These are phyloP conservation scores for Bicyclus anynana DNA, from an alignment of 1,140 invertebrate species.

Conservation along the genomic window DNA sequence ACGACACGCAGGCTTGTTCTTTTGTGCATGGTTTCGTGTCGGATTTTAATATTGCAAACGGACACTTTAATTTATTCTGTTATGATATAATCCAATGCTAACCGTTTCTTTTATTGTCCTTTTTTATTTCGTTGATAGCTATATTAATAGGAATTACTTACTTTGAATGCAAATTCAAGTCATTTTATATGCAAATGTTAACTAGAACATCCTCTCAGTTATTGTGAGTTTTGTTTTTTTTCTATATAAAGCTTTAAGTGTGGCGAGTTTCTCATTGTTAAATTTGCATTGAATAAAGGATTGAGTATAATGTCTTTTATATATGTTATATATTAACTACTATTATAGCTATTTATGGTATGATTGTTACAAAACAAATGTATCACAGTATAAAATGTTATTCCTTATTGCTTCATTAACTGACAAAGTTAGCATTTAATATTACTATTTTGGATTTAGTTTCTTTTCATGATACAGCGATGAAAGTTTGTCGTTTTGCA, in stretches of 20 bases:
- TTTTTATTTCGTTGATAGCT: conserved; percentile 4
- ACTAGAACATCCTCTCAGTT: background rate
- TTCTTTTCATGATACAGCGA: too few species aligned
- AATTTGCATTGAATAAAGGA: background rate
- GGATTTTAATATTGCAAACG: conserved; percentile 42
- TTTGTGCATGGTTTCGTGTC: conserved; percentile 53
- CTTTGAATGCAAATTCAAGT: conserved; percentile 14
- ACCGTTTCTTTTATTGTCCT: conserved; percentile 13
- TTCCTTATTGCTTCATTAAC: too few species aligned
- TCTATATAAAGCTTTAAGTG: background rate
- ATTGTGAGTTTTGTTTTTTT: background rate
- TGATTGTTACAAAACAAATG: background rate
- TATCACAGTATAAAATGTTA: too few species aligned
- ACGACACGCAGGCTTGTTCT: conserved; percentile 46
- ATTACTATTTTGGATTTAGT: too few species aligned
- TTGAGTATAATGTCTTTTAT: background rate
- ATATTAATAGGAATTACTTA: conserved; percentile 9
- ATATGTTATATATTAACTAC: background rate
- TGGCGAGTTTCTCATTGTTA: background rate
- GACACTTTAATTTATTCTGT: conserved; percentile 31
- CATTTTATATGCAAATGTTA: conserved; percentile 13
- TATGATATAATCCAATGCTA: conserved; percentile 23
- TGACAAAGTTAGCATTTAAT: too few species aligned
- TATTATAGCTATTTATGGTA: background rate
- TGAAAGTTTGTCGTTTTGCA: too few species aligned